Base-by-base conservation (phyloP, 2,888 invertebrate genomes). In the Biston betularia region DNA sequence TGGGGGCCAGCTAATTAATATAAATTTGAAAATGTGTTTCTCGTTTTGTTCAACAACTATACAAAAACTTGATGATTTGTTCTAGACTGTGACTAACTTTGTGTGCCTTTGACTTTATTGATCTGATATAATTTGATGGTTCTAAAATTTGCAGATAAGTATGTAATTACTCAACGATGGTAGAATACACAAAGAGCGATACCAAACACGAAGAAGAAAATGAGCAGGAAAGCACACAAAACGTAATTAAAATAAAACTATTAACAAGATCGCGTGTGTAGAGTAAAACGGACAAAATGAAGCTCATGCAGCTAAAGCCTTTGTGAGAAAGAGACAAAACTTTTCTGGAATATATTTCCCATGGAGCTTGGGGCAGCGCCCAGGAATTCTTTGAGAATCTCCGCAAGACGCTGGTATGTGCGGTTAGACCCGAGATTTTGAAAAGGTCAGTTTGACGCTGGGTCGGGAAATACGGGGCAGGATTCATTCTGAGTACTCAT, bases 351-450 rank as follows among this genome's bases (percentile, higher is more conserved):
- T 65, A 69, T 57, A 59, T 63, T 65, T 71, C 40, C 58, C 58
- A 33, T 49, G 33, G 56, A 24, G 49, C 33, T 33, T 34, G 33
- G 10, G 77, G 82, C 78, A 74, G 72, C 77, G 81, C 76, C 75
- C 76, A 73, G 87, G 89, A 85, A 90, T 90, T 86, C 84, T 85
- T 82, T 69, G 86, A 81, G 83, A 88, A 84, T 87, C 83, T 83
- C 84, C 82, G 84, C 81, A 78, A 80, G 80, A 73, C 62, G 62
- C 74, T 79, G 90, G 89, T 86, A 90, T 89, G 89, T 86, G 89
- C 87, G 90, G 91, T 87, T 80, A 78, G 73, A 77, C 78, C 85
- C 78, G 89, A 90, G 92, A 92, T 92, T 91, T 87, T 81, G 76
- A 63, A 84, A 85, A 86, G 89, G 88, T 86, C 88, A 86, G 69